These are phyloP conservation scores for Hassar affinis DNA, from an alignment of 2,113 vertebrate genomes.

Conservation along the genomic window DNA sequence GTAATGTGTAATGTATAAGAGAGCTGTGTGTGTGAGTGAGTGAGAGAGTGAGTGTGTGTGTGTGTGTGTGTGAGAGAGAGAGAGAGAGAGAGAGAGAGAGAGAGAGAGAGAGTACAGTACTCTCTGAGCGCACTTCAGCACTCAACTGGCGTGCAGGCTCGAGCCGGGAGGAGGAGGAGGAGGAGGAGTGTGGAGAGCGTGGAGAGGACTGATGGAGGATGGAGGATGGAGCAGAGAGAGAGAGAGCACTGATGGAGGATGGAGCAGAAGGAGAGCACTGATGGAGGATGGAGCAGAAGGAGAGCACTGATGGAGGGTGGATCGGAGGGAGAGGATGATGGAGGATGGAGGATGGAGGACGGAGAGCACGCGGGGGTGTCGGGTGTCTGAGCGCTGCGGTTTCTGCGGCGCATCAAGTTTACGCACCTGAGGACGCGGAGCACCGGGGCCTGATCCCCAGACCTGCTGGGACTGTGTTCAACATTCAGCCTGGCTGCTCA, in stretches of 20 bases:
- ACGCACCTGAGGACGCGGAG: background rate
- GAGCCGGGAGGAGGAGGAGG: constrained; percentile 53
- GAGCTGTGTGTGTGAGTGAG: background rate
- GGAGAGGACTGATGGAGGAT: too few relatives aligned
- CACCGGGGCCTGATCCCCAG: background rate
- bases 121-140: constrained; percentile 60
- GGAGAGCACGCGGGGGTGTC: constrained; percentile 1
- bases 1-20: background rate
- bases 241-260: constrained; percentile 26
- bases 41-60: background rate
- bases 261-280: constrained; percentile 15
- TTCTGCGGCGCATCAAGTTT: constrained; percentile 8
- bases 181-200: constrained; percentile 32
- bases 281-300: background rate
- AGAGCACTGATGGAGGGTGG: constrained; percentile 30
- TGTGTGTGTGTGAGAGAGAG: background rate
- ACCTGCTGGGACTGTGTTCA: background rate
- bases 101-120: too few relatives aligned
- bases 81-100: background rate
- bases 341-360: constrained; percentile 7
- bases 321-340: background rate
- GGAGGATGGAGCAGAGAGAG: background rate
- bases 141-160: constrained; percentile 59
- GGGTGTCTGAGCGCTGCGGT: constrained; percentile 28
- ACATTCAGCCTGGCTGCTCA: too few relatives aligned